Base-by-base conservation (phyloP, 2,797 vertebrate genomes). In the Rhynchotus rufescens region DNA sequence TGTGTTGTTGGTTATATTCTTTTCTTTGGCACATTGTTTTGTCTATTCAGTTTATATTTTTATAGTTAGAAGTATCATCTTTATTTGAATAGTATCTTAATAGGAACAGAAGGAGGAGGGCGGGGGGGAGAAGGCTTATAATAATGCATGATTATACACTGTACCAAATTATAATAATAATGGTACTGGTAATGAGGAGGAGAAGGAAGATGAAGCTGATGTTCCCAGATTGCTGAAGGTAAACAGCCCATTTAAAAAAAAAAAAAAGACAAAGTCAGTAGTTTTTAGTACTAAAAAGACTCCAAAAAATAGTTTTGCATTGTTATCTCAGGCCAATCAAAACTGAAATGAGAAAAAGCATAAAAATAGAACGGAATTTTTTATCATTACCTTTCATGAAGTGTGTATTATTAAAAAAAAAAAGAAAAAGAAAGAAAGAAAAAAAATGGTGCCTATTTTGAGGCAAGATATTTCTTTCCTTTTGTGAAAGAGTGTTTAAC, bases 351-450 rank as follows among this genome's bases (percentile, higher is more conserved):
- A 82, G 1, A 3, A 42, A 72, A 2, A 67, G 19, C 54, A 60
- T 4, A 42, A 62, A 44, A 84, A 56, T 4, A 42, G 0, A 40
- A 59, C 34, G 0, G 15, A 0, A 34, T 75, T 51, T 3, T 78
- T 25, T 11, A 23, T 56, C 38, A 42, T 51, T 64, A 10, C 0
- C 1, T 56, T 80, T 64, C 44, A 28, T 51, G 4, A 81, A 64
- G 3, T 30, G 2, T 40, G 6, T 52, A 8, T 84, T 89, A 59
- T 47, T 47, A 6, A 47, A 47, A 52, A 52, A 52, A 28, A 22
- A 47, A 47, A 22, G 22, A 47, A 45, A 17, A 16, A 72, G 71
- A 75, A 67, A 83, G 4, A 2, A 86, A 80, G 3, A 51, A 4
- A 10, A 44, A 56, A 3, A 56, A 60, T 36, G 40, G 36, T 36